Evolutionary conservation across 2,888 invertebrate species (phyloP).

Genomic region (Agrochola lota): DNA sequence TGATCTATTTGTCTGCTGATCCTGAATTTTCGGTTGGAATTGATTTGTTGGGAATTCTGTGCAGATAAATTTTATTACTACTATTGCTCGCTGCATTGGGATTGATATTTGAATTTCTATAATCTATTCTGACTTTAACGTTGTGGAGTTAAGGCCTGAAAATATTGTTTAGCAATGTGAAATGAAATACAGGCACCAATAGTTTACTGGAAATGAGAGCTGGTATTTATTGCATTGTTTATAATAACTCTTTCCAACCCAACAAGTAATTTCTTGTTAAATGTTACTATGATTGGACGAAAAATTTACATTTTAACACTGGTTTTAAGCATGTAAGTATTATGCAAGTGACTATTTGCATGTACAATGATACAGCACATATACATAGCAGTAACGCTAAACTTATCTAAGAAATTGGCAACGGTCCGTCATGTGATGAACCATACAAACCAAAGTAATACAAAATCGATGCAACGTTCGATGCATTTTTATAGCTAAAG

Average conservation of each 20-base stretch:
- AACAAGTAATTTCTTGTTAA: neutral
- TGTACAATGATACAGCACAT: neutral
- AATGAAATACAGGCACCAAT: constrained; percentile 1
- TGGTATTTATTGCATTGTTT: neutral
- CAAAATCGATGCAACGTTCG: constrained; percentile 81
- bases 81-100: constrained; percentile 20
- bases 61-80: constrained; percentile 29
- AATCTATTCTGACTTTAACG: constrained; percentile 16
- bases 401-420: constrained; percentile 52
- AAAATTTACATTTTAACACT: neutral
- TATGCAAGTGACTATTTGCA: neutral
- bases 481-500: constrained; percentile 87
- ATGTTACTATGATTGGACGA: neutral
- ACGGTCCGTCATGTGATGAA: constrained; percentile 62
- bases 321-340: neutral
- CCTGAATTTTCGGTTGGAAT: constrained; percentile 48
- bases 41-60: constrained; percentile 41
- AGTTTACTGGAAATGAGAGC: neutral
- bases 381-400: constrained; percentile 6
- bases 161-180: constrained; percentile 19
- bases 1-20: constrained; percentile 62
- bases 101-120: constrained; percentile 42
- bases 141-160: constrained; percentile 9
- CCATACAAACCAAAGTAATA: constrained; percentile 74
- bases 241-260: neutral